A percentile compares a stretch with the other conserved stretches of the same genome.
phyloP scores from a whole-genome alignment of 2,113 vertebrate species.

The Psammodynastes pulverulentus region DNA sequence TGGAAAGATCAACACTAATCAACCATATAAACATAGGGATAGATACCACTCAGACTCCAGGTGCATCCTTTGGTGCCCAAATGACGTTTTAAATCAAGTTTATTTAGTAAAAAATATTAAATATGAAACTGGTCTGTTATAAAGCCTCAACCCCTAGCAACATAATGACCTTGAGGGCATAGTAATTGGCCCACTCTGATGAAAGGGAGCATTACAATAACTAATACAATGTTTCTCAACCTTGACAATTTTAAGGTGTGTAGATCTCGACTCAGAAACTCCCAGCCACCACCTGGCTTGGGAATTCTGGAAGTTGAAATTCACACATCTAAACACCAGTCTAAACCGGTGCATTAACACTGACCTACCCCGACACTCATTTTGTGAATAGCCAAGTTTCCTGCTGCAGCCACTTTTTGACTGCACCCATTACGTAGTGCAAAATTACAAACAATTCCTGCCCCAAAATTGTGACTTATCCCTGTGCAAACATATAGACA shows the following conservation, averaged over 20 bases:
- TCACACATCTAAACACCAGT: background rate
- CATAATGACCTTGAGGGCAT: background rate
- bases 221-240: background rate
- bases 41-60: background rate
- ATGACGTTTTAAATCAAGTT: background rate
- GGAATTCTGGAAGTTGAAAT: background rate
- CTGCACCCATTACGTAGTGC: background rate
- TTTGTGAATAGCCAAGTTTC: background rate
- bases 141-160: background rate
- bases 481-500: background rate
- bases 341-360: background rate
- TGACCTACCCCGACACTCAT: background rate
- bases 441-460: background rate
- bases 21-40: background rate
- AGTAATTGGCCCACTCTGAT: background rate
- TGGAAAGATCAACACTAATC: background rate
- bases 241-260: background rate
- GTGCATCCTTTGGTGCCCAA: background rate
- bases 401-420: background rate
- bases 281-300: background rate
- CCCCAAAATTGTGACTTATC: background rate
- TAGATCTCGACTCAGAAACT: background rate
- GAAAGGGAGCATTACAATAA: background rate
- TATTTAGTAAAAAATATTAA: background rate
- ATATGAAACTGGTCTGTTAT: background rate